Base-by-base conservation (phyloP, 2,113 vertebrate genomes). In the Eptatretus burgeri region DNA sequence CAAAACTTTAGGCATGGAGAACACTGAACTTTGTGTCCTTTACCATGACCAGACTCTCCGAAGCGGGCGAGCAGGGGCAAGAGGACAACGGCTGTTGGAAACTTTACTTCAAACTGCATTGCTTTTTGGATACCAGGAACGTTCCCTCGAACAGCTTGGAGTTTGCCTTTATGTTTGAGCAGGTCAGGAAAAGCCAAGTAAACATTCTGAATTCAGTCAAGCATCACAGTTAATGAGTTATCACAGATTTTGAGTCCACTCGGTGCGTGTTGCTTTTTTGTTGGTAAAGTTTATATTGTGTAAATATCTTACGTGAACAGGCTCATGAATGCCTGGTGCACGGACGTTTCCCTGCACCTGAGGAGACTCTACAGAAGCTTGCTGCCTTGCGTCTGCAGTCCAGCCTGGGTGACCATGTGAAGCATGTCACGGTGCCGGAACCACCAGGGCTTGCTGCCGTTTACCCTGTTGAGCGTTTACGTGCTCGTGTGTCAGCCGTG, bases 111-210 rank as follows among this genome's bases (percentile, higher is more conserved):
- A 89, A 88, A 66, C 82, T 89, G 41, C 87, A 89, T 71, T 89
- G 85, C 68, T 89, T 89, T 71, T 71, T 89, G 66, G 84, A 89
- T 70, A 77, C 87, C 64, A 82, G 84, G 73, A 85, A 81, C 63
- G 82, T 89, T 76, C 80, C 83, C 49, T 82, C 78, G 70, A 82
- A 88, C 64, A 82, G 85, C 1, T 80, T 89, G 64, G 85, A 89
- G 70, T 89, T 88, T 75, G 85, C 84, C 8, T 89, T 89, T 73
- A 85, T 89, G 85, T 89, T 89, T 74, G 85, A 89, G 69, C 85
- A 89, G 80, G 85, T 86, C 66, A 71, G 27, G 3, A 41, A 41
- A 41, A 41, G 27, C 3, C 27, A 41, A 41, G 27, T 41, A 41
- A 3, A 41, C 27, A 41, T 41, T 41, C 7, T 41, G 27, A 41